Percentiles rank a stretch among this genome's conserved stretches.
These are phyloP conservation scores for Meteorus cinctellus DNA, from an alignment of 2,888 invertebrate genomes.

Conservation along the genomic window DNA sequence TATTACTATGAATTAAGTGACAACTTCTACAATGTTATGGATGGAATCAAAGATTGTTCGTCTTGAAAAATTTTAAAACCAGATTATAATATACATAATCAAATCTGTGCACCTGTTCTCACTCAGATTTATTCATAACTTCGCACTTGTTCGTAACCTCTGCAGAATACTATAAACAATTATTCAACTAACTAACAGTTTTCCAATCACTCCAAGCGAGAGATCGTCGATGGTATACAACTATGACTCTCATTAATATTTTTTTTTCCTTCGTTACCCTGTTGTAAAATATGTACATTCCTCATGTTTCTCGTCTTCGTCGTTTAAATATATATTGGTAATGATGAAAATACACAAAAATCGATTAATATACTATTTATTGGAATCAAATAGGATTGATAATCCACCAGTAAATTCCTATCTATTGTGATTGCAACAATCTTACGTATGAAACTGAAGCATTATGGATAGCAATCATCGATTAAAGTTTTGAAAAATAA, in stretches of 20 bases:
- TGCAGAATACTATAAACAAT: constrained; percentile 1
- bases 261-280: not conserved
- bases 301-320: constrained; percentile 25
- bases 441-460: not conserved
- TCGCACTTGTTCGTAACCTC: not conserved
- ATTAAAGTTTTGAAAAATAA: not conserved
- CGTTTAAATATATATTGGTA: not conserved
- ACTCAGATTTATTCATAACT: not conserved
- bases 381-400: not conserved
- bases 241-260: not conserved
- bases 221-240: not conserved
- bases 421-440: not conserved
- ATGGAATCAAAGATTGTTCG: not conserved
- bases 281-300: constrained; percentile 39
- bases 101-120: not conserved
- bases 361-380: constrained; percentile 5
- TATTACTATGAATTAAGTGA: not conserved
- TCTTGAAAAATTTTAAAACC: not conserved
- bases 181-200: not conserved
- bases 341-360: constrained; percentile 17
- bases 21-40: constrained; percentile 1
- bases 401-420: not conserved
- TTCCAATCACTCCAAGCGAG: not conserved
- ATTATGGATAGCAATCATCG: not conserved
- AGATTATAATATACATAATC: not conserved